Evolutionary conservation across 2,113 vertebrate genomes (phyloP), one percentile per base, ranked within the genome.

Genomic region (Zootoca vivipara): DNA sequence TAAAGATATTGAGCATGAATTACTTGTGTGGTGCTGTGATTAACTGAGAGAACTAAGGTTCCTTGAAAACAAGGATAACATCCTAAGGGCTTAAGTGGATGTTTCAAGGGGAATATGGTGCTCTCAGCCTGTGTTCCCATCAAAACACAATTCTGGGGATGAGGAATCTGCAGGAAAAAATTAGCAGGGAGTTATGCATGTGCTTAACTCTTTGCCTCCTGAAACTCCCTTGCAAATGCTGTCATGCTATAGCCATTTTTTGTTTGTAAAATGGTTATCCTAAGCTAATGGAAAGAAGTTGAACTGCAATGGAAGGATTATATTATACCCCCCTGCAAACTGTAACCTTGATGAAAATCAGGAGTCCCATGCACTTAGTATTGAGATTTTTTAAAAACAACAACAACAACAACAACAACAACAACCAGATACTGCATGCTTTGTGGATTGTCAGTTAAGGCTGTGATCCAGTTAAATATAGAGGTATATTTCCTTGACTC

Each of bases 1-100:
- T 69, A 26, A 69, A 46, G 69, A 24, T 10, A 52, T 52, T 52
- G 78, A 90, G 78, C 93, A 83, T 84, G 70, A 92, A 78, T 74
- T 67, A 28, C 0, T 15, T 62, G 58, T 62, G 58, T 62, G 5
- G 18, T 62, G 70, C 30, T 73, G 33, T 38, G 33, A 90, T 89
- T 15, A 10, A 56, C 16, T 0, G 0, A 88, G 82, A 81, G 85
- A 90, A 90, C 89, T 40, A 46, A 91, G 72, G 86, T 20, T 62
- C 58, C 0, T 20, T 15, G 83, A 86, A 42, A 42, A 3, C 74
- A 67, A 26, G 24, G 7, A 26, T 8, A 67, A 26, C 24, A 67
- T 1, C 65, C 18, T 7, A 0, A 15, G 15, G 86, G 70, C 40
- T 88, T 91, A 92, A 70, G 24, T 77, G 33, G n/a, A 22, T 8